Base-by-base conservation (phyloP, 2,888 invertebrate genomes). In the Eupithecia centaureata region DNA sequence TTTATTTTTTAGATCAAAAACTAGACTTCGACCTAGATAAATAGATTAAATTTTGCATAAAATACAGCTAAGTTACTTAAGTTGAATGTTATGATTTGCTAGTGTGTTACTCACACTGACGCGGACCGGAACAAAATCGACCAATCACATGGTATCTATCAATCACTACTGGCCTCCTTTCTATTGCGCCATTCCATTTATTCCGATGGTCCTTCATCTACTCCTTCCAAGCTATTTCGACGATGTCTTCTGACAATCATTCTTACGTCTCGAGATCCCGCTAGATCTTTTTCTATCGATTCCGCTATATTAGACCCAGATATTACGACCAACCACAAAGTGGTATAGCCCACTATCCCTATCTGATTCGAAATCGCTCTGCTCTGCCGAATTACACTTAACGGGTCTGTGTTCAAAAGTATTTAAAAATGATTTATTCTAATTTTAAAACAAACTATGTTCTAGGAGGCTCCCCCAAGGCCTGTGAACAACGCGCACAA, bases 401-500 rank as follows among this genome's bases (percentile, higher is more conserved):
- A 22, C 12, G 18, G 47, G 22, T 10, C 22, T 12, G 22, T 10
- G 10, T 47, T 10, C 18, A 8, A 42, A 42, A 0, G 5, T 18
- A 38, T 15, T 42, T 18, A 18, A 18, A 2, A 42, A 42, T 42
- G 18, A 18, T 42, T 18, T 10, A 47, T 47, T 8, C 42, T 18
- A 8, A 30, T 28, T 28, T 56, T 28, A 28, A n/a, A 5, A 2
- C 32, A 32, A 30, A 22, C 12, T n/a, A 12, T 62, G 67, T 66
- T 60, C 5, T 60, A 71, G 61, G 82, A 81, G 74, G 72, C 76
- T 32, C 67, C 77, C 13, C 71, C 76, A 61, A 59, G 73, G 42
- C 65, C 72, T 12, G 64, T 75, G 60, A 67, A 63, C 47, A 80
- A 76, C 61, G 80, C 85, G 57, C 90, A 91, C 83, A 91, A 90